Percentiles rank a stretch among this genome's conserved stretches.
These are phyloP conservation scores for Sus scrofa DNA, from an alignment of 2,113 vertebrate genomes.

Conservation along the genomic window DNA sequence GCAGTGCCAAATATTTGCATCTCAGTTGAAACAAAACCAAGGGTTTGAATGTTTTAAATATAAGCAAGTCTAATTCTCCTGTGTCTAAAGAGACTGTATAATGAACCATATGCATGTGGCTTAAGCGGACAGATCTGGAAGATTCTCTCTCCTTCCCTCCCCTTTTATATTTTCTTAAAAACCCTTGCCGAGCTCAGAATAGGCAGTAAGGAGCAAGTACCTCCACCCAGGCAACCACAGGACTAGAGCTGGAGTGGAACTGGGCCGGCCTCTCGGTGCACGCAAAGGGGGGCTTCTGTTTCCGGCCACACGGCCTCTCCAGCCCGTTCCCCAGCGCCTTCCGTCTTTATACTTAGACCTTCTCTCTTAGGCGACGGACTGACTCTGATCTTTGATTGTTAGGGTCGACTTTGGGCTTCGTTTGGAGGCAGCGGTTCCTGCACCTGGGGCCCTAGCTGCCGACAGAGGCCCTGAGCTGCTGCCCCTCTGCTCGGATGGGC, in stretches of 20 bases:
- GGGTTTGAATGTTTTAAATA: constrained; percentile 76
- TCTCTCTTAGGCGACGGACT: constrained; percentile 36
- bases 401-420: not conserved
- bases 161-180: constrained; percentile 53
- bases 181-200: constrained; percentile 33
- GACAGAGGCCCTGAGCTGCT: not conserved
- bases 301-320: not conserved
- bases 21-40: constrained; percentile 77
- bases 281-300: not conserved
- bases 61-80: constrained; percentile 77
- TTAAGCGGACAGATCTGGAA: constrained; percentile 71
- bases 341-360: not conserved
- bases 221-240: not conserved
- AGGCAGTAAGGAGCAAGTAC: constrained; percentile 46
- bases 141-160: not conserved
- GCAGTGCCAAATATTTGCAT: constrained; percentile 74
- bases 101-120: constrained; percentile 70
- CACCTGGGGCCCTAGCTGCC: not conserved
- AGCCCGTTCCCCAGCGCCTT: not conserved
- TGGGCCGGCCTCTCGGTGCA: not conserved
- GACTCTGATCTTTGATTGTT: constrained; percentile 12
- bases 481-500: not conserved
- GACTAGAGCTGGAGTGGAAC: constrained; percentile 17
- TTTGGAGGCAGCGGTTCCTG: not conserved
- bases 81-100: constrained; percentile 70